Evolutionary conservation across 2,888 invertebrate species (phyloP).

Genomic region (Cerastis leucographa): DNA sequence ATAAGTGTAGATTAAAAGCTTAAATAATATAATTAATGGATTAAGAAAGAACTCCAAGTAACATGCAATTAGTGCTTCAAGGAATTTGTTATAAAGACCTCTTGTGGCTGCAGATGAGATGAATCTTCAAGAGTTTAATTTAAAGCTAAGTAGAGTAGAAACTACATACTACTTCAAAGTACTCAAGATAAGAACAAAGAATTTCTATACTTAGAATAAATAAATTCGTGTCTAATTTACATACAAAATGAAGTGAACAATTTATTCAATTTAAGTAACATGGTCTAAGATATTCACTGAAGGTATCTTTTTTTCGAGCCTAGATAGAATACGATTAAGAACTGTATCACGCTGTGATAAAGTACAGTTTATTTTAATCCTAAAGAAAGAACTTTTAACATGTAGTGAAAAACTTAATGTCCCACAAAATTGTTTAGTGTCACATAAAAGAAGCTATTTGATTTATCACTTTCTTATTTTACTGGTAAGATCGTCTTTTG

Average conservation of each 20-base stretch:
- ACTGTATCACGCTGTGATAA: neutral
- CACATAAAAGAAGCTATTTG: slow-evolving; percentile 48
- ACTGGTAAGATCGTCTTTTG: neutral
- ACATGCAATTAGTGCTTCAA: neutral
- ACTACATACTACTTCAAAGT: slow-evolving; percentile 7
- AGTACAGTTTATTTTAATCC: slow-evolving; percentile 7
- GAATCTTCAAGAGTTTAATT: slow-evolving; percentile 15
- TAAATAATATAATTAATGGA: neutral
- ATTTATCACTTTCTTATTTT: slow-evolving; percentile 23
- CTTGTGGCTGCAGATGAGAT: slow-evolving; percentile 11
- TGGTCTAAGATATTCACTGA: neutral
- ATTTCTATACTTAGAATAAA: slow-evolving; percentile 30
- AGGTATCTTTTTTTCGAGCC: slow-evolving; percentile 14
- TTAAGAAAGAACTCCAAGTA: neutral
- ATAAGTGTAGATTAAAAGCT: neutral
- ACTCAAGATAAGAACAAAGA: slow-evolving; percentile 25
- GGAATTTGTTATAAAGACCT: slow-evolving; percentile 8
- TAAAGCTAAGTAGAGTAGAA: neutral
- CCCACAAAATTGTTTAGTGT: slow-evolving; percentile 45
- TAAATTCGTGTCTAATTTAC: slow-evolving; percentile 46
- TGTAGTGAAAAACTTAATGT: slow-evolving; percentile 24
- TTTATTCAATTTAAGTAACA: slow-evolving; percentile 30
- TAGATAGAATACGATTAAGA: too few relatives aligned
- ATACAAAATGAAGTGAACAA: slow-evolving; percentile 42
- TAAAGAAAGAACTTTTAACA: slow-evolving; percentile 6